Evolutionary conservation across 2,113 vertebrate genomes (phyloP).

Genomic region (Mungos mungo): DNA sequence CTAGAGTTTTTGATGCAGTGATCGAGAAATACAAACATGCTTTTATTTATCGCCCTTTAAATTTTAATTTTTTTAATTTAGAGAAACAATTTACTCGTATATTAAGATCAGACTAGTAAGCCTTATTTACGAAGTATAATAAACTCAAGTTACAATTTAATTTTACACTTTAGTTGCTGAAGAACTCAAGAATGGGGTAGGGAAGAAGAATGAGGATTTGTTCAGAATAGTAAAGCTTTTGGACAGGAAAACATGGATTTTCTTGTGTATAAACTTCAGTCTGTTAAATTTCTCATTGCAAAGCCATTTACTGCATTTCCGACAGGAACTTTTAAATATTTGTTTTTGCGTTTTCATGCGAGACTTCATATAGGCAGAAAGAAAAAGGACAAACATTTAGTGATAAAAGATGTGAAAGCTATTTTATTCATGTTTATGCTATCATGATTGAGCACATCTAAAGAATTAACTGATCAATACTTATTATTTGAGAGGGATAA

Average conservation of each 20-base stretch:
- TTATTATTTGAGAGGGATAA: background rate
- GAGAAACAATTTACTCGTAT: background rate
- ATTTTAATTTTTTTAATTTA: background rate
- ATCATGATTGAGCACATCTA: background rate
- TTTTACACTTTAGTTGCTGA: background rate
- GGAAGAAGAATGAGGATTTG: background rate
- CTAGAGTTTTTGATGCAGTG: background rate
- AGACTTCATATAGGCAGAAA: background rate
- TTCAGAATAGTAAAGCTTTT: background rate
- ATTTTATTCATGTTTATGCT: background rate
- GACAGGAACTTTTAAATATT: background rate
- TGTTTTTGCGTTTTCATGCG: background rate
- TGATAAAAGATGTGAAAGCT: background rate
- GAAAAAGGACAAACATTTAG: background rate
- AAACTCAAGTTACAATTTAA: background rate
- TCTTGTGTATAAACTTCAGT: background rate
- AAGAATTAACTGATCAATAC: background rate
- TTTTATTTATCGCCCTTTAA: background rate
- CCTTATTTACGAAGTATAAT: background rate
- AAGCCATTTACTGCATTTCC: background rate
- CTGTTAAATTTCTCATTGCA: background rate
- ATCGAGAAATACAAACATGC: background rate
- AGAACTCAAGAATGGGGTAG: background rate
- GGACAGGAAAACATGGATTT: background rate
- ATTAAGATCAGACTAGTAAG: background rate